These are phyloP conservation scores for Bradynema listronoti DNA, from an alignment of 1,140 invertebrate genomes.

Conservation along the genomic window DNA sequence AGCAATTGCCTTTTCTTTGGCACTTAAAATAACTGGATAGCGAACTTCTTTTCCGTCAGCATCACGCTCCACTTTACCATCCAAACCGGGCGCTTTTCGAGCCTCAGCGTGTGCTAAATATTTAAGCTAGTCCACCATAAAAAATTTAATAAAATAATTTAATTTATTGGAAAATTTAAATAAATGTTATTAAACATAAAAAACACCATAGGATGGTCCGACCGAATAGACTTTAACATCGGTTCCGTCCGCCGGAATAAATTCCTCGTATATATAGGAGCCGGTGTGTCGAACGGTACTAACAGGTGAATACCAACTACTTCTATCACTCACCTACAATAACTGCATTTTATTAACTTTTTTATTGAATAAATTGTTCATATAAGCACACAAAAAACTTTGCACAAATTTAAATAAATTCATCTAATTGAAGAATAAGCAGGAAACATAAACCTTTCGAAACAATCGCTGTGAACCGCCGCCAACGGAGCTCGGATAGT, in stretches of 20 bases:
- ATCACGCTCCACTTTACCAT: constrained; percentile 94
- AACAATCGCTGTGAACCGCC: constrained; percentile 88
- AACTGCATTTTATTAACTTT: too few species aligned
- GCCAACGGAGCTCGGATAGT: constrained; percentile 96
- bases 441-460: constrained; percentile 70
- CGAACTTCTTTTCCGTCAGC: constrained; percentile 96
- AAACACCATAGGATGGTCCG: constrained; percentile 84
- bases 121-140: not conserved
- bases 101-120: constrained; percentile 78
- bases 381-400: not conserved
- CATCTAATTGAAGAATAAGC: not conserved
- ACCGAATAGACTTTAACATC: constrained; percentile 86
- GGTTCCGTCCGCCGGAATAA: constrained; percentile 98
- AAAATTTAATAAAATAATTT: not conserved
- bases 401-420: not conserved
- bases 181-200: too few species aligned
- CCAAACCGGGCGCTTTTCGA: constrained; percentile 81
- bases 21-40: constrained; percentile 93
- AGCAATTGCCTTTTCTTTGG: constrained; percentile 96
- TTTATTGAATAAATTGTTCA: not conserved
- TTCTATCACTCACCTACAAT: constrained; percentile 84
- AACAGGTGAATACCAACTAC: constrained; percentile 93
- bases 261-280: constrained; percentile 99
- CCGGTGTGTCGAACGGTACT: constrained; percentile 89
- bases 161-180: not conserved